phyloP scores from a whole-genome alignment of 1,140 invertebrate species.

The Drosophila triauraria region DNA sequence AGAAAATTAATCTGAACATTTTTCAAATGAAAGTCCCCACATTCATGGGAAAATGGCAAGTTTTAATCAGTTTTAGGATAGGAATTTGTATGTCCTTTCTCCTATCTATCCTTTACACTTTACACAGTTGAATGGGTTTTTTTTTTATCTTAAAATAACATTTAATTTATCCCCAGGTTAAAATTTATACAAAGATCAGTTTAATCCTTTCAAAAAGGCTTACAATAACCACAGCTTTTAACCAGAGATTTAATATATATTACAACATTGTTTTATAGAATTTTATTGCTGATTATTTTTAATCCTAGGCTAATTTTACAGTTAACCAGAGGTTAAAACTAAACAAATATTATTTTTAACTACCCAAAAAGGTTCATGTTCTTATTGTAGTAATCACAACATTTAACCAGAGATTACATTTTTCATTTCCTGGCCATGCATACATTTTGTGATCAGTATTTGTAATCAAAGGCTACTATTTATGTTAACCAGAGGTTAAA shows the following conservation, averaged over 20 bases:
- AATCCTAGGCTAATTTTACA: neutral
- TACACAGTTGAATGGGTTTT: too few species aligned
- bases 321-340: neutral
- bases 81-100: neutral
- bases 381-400: too few species aligned
- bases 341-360: neutral
- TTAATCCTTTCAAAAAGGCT: too few species aligned
- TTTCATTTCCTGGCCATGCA: neutral
- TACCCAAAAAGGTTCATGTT: too few species aligned
- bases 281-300: neutral
- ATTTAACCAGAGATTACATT: neutral
- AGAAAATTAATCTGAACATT: conserved; percentile 12
- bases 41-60: neutral
- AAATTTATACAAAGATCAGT: neutral
- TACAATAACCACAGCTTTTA: too few species aligned
- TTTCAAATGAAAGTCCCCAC: conserved; percentile 30
- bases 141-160: too few species aligned
- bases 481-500: too few species aligned
- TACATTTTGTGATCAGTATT: too few species aligned
- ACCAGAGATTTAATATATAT: neutral
- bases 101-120: too few species aligned
- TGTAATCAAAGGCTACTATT: too few species aligned
- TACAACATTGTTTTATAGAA: neutral
- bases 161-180: neutral
- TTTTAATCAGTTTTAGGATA: neutral